Percentiles rank a stretch among this genome's conserved stretches.
These are phyloP conservation scores for Sycophaga agraensis DNA, from an alignment of 1,140 invertebrate species.

Conservation along the genomic window DNA sequence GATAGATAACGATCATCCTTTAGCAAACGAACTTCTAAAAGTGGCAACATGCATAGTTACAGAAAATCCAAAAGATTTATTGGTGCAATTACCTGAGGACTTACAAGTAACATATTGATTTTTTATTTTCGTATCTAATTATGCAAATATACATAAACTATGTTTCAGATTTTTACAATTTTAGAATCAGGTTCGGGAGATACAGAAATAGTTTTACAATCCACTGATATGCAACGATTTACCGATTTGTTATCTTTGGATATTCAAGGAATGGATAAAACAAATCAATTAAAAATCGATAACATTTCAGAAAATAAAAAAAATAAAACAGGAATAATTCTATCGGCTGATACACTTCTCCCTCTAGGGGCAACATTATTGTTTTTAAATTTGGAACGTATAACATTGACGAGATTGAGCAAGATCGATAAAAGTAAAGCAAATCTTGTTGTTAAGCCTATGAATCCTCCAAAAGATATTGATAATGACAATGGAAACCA, in stretches of 20 bases:
- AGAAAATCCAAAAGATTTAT: slow-evolving; percentile 52
- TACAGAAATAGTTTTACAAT: slow-evolving; percentile 51
- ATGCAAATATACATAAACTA: not conserved
- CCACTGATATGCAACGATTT: slow-evolving; percentile 58
- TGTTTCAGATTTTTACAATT: slow-evolving; percentile 57
- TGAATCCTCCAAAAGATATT: slow-evolving; percentile 40
- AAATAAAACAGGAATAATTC: slow-evolving; percentile 37
- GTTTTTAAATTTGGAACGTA: slow-evolving; percentile 47
- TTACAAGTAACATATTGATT: slow-evolving; percentile 54
- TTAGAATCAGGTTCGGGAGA: slow-evolving; percentile 56
- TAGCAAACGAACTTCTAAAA: slow-evolving; percentile 51
- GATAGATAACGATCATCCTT: slow-evolving; percentile 27
- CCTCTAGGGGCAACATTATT: slow-evolving; percentile 43
- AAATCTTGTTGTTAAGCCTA: slow-evolving; percentile 46
- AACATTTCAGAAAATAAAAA: not conserved
- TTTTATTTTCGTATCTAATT: not conserved
- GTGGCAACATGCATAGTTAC: slow-evolving; percentile 63
- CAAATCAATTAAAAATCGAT: slow-evolving; percentile 28
- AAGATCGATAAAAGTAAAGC: slow-evolving; percentile 41
- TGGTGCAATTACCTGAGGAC: slow-evolving; percentile 58
- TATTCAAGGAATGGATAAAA: slow-evolving; percentile 60
- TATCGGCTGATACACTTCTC: slow-evolving; percentile 45
- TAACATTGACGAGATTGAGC: slow-evolving; percentile 44
- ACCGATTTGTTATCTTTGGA: slow-evolving; percentile 62
- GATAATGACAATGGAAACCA: slow-evolving; percentile 25